Conservation (phyloP, 2,113 vertebrate genomes). For the Microcebus ravelobensis region DNA sequence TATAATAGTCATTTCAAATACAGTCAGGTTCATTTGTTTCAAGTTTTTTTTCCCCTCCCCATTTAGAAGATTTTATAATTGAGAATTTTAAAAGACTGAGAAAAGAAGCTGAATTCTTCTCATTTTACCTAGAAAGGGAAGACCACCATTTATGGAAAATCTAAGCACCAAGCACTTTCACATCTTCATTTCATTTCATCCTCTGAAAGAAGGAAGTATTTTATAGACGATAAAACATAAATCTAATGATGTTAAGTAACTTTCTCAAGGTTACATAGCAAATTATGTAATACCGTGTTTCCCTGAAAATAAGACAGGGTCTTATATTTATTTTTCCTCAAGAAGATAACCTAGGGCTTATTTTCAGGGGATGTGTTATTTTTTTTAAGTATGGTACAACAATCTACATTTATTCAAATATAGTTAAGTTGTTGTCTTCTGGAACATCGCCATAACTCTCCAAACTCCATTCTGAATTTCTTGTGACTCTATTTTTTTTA, state of each 20-base stretch:
- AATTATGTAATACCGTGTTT: not conserved
- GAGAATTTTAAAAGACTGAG: not conserved
- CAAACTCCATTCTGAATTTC: too few species aligned
- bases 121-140: not conserved
- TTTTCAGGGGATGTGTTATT: too few species aligned
- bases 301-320: too few species aligned
- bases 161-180: not conserved
- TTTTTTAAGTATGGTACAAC: too few species aligned
- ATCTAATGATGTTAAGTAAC: not conserved
- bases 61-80: not conserved
- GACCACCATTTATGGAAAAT: not conserved
- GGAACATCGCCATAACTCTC: too few species aligned
- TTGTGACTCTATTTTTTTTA: too few species aligned
- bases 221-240: not conserved
- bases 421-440: too few species aligned
- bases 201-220: not conserved
- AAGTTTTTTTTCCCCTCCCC: not conserved
- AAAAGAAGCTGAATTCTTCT: not conserved
- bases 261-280: not conserved
- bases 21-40: conserved; percentile 6
- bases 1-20: not conserved
- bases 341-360: too few species aligned
- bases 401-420: too few species aligned
- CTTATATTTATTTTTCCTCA: too few species aligned
- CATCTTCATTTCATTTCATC: not conserved